Evolutionary conservation across 2,113 vertebrate species (phyloP).

Genomic region (Eurystomus gularis): DNA sequence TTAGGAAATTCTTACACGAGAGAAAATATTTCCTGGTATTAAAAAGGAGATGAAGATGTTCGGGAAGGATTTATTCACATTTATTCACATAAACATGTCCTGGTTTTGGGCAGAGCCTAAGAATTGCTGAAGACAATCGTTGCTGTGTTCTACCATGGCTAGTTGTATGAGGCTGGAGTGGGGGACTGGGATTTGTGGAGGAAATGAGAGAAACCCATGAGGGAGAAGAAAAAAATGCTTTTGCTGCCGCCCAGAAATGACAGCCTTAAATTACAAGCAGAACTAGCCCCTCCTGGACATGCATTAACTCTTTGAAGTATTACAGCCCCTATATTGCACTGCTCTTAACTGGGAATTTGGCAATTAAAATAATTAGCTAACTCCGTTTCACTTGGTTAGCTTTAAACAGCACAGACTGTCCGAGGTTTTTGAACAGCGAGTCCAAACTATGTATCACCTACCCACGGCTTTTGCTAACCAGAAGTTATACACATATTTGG

Average conservation of each 20-base stretch:
- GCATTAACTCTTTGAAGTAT: background rate
- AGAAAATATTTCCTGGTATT: background rate
- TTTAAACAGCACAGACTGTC: background rate
- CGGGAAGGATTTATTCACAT: background rate
- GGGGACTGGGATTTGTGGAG: background rate
- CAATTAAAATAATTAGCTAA: background rate
- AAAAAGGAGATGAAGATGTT: background rate
- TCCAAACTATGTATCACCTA: background rate
- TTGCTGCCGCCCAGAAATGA: background rate
- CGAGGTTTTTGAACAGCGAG: background rate
- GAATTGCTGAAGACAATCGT: background rate
- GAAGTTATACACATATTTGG: background rate
- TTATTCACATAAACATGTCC: rapidly evolving
- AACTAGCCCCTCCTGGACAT: background rate
- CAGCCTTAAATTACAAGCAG: background rate
- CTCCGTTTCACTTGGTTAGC: background rate
- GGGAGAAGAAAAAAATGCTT: background rate
- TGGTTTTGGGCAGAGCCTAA: background rate
- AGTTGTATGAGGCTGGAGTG: background rate
- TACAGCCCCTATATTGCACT: background rate
- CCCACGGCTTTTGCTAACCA: background rate
- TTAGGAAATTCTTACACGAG: background rate
- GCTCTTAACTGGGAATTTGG: background rate
- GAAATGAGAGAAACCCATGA: background rate
- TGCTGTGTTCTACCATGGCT: background rate